Conservation (phyloP, 2,113 vertebrate genomes). For the Eulacestoma nigropectus region DNA sequence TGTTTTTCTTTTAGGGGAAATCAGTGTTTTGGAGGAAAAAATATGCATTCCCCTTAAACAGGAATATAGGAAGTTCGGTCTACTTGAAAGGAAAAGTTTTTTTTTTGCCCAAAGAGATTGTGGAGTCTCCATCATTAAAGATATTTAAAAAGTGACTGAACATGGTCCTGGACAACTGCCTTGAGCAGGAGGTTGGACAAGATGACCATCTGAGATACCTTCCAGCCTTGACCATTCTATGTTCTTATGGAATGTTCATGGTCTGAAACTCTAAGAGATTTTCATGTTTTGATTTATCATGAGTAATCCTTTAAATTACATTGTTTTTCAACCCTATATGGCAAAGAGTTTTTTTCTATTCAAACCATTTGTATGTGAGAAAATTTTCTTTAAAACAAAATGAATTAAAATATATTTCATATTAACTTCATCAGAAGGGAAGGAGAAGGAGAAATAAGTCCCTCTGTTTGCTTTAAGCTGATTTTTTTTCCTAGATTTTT, state of each 20-base stretch:
- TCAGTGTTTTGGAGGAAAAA: not conserved
- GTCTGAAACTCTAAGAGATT: not conserved
- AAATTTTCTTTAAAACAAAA: not conserved
- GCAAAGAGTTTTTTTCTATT: not conserved
- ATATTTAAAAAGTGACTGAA: not conserved
- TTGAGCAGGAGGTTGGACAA: not conserved
- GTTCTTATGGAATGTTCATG: not conserved
- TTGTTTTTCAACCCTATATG: not conserved
- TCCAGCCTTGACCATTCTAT: not conserved
- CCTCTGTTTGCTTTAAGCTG: not conserved
- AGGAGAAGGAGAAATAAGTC: not conserved
- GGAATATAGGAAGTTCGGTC: not conserved
- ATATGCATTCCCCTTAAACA: not conserved
- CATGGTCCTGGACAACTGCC: not conserved
- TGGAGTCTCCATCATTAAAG: not conserved
- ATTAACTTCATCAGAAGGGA: not conserved
- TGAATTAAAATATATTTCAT: not conserved
- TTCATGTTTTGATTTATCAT: not conserved
- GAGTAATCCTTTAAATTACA: not conserved
- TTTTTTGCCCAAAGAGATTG: not conserved
- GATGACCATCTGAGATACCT: not conserved
- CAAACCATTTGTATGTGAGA: not conserved
- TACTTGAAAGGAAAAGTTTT: not conserved
- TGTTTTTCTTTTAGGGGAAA: not conserved
- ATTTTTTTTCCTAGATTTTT: not conserved